phyloP scores from a whole-genome alignment of 2,797 vertebrate genomes.

The Periophthalmus magnuspinnatus region DNA sequence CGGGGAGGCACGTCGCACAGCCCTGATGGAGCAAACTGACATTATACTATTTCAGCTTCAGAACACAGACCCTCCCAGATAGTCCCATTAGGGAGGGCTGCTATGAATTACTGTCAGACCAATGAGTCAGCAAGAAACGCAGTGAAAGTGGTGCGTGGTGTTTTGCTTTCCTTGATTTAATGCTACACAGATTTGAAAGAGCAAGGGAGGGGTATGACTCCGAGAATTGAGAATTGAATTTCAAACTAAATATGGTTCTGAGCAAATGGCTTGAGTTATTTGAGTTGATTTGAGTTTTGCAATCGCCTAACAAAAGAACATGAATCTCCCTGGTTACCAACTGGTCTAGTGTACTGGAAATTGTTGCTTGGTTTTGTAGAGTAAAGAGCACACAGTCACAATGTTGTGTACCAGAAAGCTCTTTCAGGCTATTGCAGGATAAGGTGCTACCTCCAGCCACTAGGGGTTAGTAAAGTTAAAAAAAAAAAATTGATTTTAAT shows the following conservation, averaged over 20 bases:
- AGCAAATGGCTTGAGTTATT: background rate
- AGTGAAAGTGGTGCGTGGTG: slow-evolving; percentile 13
- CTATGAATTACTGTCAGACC: slow-evolving; percentile 32
- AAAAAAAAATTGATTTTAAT: too few relatives aligned
- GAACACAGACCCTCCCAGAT: slow-evolving; percentile 17
- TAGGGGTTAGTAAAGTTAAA: too few relatives aligned
- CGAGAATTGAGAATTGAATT: background rate
- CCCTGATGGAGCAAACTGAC: slow-evolving; percentile 30
- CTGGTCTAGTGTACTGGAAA: background rate
- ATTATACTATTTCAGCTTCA: slow-evolving; percentile 1
- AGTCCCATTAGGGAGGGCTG: slow-evolving; percentile 14
- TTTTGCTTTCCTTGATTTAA: slow-evolving; percentile 13
- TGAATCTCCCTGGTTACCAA: background rate
- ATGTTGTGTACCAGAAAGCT: background rate
- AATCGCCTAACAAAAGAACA: background rate
- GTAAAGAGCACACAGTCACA: background rate
- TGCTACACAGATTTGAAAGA: background rate
- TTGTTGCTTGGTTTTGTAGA: background rate
- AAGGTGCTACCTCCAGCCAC: too few relatives aligned
- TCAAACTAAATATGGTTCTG: background rate
- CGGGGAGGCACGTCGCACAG: slow-evolving; percentile 34
- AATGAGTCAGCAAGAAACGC: slow-evolving; percentile 29
- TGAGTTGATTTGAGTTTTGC: background rate
- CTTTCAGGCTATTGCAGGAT: too few relatives aligned
- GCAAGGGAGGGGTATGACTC: background rate